Base-by-base conservation (phyloP, 2,113 vertebrate species). In the Australoheros scitulus region DNA sequence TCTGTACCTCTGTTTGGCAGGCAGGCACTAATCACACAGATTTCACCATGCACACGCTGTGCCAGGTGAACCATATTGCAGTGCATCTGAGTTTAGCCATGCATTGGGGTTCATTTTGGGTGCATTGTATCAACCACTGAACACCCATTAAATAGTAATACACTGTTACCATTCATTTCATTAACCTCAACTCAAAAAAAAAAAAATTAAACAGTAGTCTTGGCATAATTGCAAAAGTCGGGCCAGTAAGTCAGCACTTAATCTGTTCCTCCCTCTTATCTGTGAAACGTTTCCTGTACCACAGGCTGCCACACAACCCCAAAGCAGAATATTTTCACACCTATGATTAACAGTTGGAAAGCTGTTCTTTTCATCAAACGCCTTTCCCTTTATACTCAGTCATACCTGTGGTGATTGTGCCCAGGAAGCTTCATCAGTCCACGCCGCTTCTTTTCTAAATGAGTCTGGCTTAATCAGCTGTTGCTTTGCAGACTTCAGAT, bases 41-140 rank as follows among this genome's bases (percentile, higher is more conserved):
- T 26, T 80, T 11, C 74, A 76, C 24, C 63, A 47, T 11, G 74
- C 81, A 83, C 61, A 65, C 13, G 14, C 76, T 68, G 77, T 56
- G 77, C 77, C 88, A 88, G 86, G 77, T 84, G 86, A 90, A 85
- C 83, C 77, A 70, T 77, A 80, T 89, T 74, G 59, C 75, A 82
- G 36, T 61, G 61, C n/a, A 4, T 61, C 68, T 79, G 77, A 74
- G 36, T 87, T 61, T 80, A 83, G 87, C 50, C 11, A 18, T 1
- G 38, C 22, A 20, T 1, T 13, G 11, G 11, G 57, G 38, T 24
- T 41, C 24, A 32, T 36, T 17, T 50, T 1, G 2, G 7, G 29
- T 52, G 65, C 52, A 52, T 72, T 72, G 43, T 32, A 26, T n/a
- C 24, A 72, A 72, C 52, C 43, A 13, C 17, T 52, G 65, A 72